Percentiles rank a stretch among this genome's conserved stretches.
phyloP scores from a whole-genome alignment of 2,113 vertebrate species.

The Propithecus coquereli region DNA sequence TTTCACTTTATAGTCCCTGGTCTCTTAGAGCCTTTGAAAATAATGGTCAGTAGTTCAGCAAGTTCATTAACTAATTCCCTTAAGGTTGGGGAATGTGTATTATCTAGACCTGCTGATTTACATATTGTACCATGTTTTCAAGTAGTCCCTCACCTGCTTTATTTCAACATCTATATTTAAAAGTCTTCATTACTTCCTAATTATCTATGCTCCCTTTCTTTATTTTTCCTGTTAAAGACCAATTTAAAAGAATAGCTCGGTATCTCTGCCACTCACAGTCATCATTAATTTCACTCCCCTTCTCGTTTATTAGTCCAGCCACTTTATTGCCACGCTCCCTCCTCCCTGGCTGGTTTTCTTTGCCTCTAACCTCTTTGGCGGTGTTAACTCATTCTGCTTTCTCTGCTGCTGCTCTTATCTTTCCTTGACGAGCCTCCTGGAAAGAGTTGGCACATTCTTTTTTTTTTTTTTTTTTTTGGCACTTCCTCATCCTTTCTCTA shows the following conservation, averaged over 20 bases:
- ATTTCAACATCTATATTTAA: slow-evolving; percentile 74
- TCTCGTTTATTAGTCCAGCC: slow-evolving; percentile 60
- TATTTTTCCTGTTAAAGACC: slow-evolving; percentile 75
- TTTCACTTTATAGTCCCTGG: slow-evolving; percentile 70
- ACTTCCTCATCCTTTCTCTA: slow-evolving; percentile 31
- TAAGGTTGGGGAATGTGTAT: slow-evolving; percentile 19
- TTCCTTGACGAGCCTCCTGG: slow-evolving; percentile 36
- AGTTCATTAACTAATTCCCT: slow-evolving; percentile 71
- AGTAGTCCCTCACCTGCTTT: slow-evolving; percentile 71
- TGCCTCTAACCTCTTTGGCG: background rate
- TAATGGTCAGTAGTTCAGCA: slow-evolving; percentile 57
- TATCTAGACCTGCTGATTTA: slow-evolving; percentile 54
- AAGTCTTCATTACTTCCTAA: slow-evolving; percentile 74
- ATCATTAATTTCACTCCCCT: slow-evolving; percentile 65
- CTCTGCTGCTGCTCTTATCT: slow-evolving; percentile 21
- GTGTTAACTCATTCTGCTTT: background rate
- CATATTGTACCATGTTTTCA: slow-evolving; percentile 58
- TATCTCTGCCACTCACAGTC: slow-evolving; percentile 68
- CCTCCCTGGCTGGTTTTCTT: background rate
- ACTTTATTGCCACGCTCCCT: background rate
- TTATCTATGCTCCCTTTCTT: slow-evolving; percentile 79
- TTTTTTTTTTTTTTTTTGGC: background rate
- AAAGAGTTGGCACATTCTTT: background rate
- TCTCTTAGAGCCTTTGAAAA: slow-evolving; percentile 68
- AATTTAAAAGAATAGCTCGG: slow-evolving; percentile 64